phyloP scores from a whole-genome alignment of 2,113 vertebrate species.

The Podiceps cristatus region DNA sequence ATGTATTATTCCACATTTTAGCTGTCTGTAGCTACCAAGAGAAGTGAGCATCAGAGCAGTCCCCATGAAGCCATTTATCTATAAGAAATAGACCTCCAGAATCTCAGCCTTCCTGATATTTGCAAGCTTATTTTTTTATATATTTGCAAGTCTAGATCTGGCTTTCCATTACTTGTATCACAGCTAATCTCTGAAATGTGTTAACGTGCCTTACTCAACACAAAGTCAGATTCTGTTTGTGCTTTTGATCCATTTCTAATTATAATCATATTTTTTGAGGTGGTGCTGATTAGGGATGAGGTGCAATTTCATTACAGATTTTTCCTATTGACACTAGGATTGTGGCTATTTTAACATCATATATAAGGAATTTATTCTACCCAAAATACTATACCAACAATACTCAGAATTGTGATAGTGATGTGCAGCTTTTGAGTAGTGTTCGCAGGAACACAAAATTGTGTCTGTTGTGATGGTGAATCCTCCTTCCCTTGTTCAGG shows the following conservation, averaged over 20 bases:
- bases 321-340: not conserved
- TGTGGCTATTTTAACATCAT: not conserved
- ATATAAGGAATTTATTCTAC: not conserved
- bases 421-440: not conserved
- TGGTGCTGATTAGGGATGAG: not conserved
- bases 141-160: not conserved
- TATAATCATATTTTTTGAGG: not conserved
- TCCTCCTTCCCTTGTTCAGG: not conserved
- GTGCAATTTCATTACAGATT: not conserved
- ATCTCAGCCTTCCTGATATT: not conserved
- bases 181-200: not conserved
- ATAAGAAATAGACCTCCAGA: not conserved
- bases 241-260: not conserved
- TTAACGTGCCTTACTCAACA: not conserved
- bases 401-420: not conserved
- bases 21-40: not conserved
- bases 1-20: not conserved
- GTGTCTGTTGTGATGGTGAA: not conserved
- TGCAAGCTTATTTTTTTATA: not conserved
- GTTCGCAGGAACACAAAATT: not conserved
- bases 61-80: not conserved
- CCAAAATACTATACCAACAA: not conserved
- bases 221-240: not conserved
- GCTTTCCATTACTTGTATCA: not conserved
- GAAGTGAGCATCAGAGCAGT: not conserved